A percentile compares a stretch with the other conserved stretches of the same genome.
phyloP scores from a whole-genome alignment of 53 echinoderm and acorn worm species.

The Zoroaster sp. region DNA sequence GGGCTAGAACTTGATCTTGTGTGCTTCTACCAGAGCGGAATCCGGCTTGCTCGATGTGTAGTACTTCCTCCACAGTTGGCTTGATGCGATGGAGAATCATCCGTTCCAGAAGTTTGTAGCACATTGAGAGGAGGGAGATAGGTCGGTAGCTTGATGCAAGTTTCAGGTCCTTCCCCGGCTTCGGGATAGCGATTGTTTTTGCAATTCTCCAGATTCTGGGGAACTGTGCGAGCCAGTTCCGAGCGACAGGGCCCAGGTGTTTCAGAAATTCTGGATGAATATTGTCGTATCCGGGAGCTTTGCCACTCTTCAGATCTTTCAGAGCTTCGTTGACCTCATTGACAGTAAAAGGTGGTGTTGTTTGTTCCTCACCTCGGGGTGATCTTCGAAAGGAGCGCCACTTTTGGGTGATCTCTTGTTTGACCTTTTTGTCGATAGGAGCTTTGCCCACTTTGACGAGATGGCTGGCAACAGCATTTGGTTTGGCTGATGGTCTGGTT shows the following conservation, averaged over 20 bases:
- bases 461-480: too few species aligned
- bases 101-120: too few species aligned
- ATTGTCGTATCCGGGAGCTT: conserved; percentile 49
- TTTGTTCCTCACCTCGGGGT: background rate
- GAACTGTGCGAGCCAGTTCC: conserved; percentile 6
- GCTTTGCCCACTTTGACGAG: too few species aligned
- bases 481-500: too few species aligned
- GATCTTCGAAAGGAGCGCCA: background rate
- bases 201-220: conserved; percentile 12
- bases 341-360: background rate
- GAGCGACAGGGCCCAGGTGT: conserved; percentile 7
- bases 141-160: conserved; percentile 11
- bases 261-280: conserved; percentile 29
- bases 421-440: background rate
- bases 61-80: too few species aligned
- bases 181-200: background rate
- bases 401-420: background rate
- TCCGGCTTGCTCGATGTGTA: too few species aligned
- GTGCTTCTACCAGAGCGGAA: too few species aligned
- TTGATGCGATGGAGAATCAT: too few species aligned
- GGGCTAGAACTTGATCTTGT: too few species aligned
- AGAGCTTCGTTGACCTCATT: conserved; percentile 20
- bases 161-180: conserved; percentile 4
- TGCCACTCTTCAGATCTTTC: conserved; percentile 15
- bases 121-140: too few species aligned